phyloP scores from a whole-genome alignment of 2,888 invertebrate species.

The Conops quadrifasciatus region DNA sequence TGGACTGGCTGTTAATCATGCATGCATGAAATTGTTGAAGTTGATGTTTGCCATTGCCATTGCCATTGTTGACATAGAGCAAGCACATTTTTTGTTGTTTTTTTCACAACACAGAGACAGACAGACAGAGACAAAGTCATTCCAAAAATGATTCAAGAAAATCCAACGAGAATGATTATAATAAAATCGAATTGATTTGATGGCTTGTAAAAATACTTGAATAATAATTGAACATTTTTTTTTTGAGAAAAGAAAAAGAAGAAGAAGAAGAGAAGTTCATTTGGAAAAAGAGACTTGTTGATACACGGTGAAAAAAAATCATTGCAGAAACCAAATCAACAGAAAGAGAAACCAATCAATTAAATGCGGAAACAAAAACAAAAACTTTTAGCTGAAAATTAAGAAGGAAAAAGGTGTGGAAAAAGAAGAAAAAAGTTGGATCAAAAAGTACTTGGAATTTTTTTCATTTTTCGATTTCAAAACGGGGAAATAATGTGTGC shows the following conservation, averaged over 20 bases:
- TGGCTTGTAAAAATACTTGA: background rate
- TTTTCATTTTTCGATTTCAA: no score
- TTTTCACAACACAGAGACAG: background rate
- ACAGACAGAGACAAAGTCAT: background rate
- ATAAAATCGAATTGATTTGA: background rate
- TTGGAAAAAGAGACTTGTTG: background rate
- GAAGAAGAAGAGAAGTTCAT: background rate
- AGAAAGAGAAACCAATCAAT: background rate
- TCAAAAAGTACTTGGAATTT: no score
- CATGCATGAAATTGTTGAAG: slow-evolving; percentile 11
- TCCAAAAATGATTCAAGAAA: background rate
- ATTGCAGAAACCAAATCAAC: background rate
- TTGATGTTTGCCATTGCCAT: background rate
- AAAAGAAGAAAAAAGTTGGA: no score
- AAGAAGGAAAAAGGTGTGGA: no score
- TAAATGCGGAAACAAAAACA: no score
- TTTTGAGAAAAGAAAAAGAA: background rate
- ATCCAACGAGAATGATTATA: background rate
- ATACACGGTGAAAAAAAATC: background rate
- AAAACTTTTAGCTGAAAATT: no score
- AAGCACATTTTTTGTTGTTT: background rate
- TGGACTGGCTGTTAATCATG: background rate
- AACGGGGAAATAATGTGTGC: no score
- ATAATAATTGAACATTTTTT: background rate
- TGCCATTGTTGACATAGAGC: background rate